Percentiles rank a stretch among this genome's conserved stretches.
Evolutionary conservation across 2,797 vertebrate genomes (phyloP).

Genomic region (Macropus fuliginosus): DNA sequence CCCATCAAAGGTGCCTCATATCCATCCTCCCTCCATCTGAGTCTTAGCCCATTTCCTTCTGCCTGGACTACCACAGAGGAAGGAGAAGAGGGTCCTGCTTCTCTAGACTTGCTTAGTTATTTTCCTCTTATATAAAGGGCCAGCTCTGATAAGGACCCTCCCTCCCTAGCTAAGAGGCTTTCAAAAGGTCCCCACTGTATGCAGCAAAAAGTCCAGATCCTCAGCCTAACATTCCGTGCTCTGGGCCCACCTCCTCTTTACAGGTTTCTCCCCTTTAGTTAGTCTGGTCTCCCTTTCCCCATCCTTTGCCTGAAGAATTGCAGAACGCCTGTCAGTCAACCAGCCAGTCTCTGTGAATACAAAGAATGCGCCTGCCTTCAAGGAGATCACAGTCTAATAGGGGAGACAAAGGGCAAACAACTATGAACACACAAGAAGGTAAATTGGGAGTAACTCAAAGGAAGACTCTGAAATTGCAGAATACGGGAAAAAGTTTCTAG

Average conservation of each 20-base stretch:
- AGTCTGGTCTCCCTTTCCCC: background rate
- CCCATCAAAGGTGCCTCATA: background rate
- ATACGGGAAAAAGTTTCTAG: background rate
- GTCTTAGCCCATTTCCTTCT: background rate
- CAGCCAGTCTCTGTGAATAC: background rate
- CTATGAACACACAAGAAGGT: background rate
- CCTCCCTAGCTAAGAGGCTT: background rate
- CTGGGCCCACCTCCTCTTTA: background rate
- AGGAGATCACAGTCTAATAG: background rate
- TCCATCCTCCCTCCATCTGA: background rate
- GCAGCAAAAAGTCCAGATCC: background rate
- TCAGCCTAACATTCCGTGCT: background rate
- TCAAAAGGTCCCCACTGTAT: background rate
- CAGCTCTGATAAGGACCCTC: background rate
- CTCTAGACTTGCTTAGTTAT: background rate
- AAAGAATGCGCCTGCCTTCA: background rate
- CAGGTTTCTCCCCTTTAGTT: background rate
- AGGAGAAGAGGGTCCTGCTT: background rate
- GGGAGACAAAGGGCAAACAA: background rate
- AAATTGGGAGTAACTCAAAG: background rate
- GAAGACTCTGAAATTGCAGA: background rate
- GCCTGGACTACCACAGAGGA: background rate
- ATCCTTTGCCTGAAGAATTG: background rate
- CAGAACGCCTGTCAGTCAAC: background rate
- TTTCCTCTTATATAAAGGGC: background rate